Conservation (phyloP, 2,113 vertebrate genomes). For the Centrocercus urophasianus region DNA sequence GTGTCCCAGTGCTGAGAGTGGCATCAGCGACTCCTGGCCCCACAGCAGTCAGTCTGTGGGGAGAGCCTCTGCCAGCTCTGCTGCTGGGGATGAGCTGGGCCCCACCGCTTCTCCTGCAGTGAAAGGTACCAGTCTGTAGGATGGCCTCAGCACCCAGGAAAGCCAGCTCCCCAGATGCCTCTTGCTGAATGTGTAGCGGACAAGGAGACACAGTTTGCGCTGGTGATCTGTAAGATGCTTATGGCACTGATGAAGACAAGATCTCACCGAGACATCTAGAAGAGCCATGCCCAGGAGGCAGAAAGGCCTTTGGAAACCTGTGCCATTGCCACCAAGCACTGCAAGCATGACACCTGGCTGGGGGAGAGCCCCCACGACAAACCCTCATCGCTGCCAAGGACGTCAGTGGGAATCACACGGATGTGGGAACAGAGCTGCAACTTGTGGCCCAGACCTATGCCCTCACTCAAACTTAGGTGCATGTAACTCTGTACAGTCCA, state of each 20-base stretch:
- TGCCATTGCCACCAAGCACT: accelerated
- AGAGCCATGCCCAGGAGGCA: accelerated
- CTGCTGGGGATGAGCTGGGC: background rate
- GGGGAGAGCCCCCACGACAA: background rate
- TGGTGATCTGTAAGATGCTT: background rate
- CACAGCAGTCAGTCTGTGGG: background rate
- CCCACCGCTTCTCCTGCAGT: background rate
- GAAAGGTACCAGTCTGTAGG: background rate
- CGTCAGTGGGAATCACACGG: background rate
- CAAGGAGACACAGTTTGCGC: background rate
- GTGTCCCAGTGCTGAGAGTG: too few species aligned
- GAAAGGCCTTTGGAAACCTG: background rate
- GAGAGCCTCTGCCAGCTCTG: background rate
- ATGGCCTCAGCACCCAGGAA: background rate
- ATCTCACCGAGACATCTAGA: background rate
- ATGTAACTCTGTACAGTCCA: slow-evolving; percentile 7
- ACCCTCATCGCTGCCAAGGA: accelerated
- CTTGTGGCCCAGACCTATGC: background rate
- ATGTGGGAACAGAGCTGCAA: background rate
- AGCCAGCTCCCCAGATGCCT: background rate
- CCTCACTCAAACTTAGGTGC: background rate
- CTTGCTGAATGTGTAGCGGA: accelerated
- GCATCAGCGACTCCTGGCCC: background rate
- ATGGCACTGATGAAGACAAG: background rate
- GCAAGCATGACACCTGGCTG: background rate